A percentile compares a stretch with the other conserved stretches of the same genome.
phyloP scores from a whole-genome alignment of 2,113 vertebrate species.

The Ophthalmolycus amberensis region DNA sequence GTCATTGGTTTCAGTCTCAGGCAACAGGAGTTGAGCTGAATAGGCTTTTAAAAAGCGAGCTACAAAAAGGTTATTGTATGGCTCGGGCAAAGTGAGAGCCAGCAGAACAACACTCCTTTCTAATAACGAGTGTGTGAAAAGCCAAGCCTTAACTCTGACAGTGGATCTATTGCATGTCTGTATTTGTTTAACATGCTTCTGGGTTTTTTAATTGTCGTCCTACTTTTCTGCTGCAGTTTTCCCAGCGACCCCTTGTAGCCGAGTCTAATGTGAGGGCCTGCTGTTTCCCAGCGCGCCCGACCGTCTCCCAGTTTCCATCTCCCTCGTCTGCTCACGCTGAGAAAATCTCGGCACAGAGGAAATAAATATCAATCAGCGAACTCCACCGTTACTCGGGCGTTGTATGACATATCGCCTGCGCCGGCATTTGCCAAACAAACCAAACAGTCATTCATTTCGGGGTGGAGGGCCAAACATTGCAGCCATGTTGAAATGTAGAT shows the following conservation, averaged over 20 bases:
- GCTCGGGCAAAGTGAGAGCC: conserved; percentile 21
- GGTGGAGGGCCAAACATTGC: neutral
- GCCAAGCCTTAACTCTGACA: conserved; percentile 41
- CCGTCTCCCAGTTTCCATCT: conserved; percentile 37
- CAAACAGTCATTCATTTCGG: conserved; percentile 23
- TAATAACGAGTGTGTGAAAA: conserved; percentile 28
- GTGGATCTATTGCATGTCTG: conserved; percentile 54
- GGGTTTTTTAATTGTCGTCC: conserved; percentile 59
- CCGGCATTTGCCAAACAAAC: conserved; percentile 50
- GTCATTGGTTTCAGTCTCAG: conserved; percentile 16
- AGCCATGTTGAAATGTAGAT: conserved; percentile 45
- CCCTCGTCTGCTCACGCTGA: conserved; percentile 3
- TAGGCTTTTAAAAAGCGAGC: conserved; percentile 52
- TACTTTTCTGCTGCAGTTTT: conserved; percentile 38
- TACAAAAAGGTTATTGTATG: conserved; percentile 65
- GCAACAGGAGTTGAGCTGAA: conserved; percentile 35
- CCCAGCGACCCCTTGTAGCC: conserved; percentile 25
- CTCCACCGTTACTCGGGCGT: neutral
- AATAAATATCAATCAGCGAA: conserved; percentile 58
- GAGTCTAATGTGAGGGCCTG: conserved; percentile 43
- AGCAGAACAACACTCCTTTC: conserved; percentile 41
- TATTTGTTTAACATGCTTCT: conserved; percentile 63
- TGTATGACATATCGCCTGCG: conserved; percentile 38
- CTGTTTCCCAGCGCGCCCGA: conserved; percentile 37
- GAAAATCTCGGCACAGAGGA: conserved; percentile 19